A percentile compares a stretch with the other conserved stretches of the same genome.
Evolutionary conservation across 1,140 invertebrate species (phyloP).

Genomic region (Vollenhovia emeryi): DNA sequence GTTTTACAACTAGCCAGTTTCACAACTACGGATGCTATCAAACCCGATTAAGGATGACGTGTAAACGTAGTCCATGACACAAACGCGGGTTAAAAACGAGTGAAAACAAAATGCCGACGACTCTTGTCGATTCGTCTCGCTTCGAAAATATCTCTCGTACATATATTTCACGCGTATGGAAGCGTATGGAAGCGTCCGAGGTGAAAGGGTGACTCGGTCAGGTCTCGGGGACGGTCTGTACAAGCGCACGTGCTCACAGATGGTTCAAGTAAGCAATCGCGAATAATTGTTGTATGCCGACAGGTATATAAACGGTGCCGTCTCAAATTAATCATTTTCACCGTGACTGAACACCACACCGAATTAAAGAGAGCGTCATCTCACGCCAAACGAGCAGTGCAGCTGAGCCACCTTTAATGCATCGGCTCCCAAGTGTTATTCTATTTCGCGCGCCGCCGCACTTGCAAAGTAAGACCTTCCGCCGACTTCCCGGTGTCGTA

Average conservation of each 20-base stretch:
- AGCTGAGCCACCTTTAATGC: background rate
- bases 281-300: constrained; percentile 63
- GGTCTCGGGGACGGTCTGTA: background rate
- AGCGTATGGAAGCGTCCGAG: too few relatives aligned
- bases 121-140: too few relatives aligned
- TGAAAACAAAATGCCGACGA: too few relatives aligned
- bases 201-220: background rate
- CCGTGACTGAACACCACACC: constrained; percentile 82
- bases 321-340: constrained; percentile 73
- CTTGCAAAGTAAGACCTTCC: constrained; percentile 5
- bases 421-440: constrained; percentile 3
- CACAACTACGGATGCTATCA: too few relatives aligned
- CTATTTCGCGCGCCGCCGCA: constrained; percentile 14
- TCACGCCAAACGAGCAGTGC: constrained; percentile 33
- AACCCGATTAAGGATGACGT: too few relatives aligned
- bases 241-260: constrained; percentile 57
- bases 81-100: background rate
- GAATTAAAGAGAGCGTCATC: constrained; percentile 50
- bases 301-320: constrained; percentile 8
- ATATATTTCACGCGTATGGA: too few relatives aligned
- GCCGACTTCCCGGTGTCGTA: background rate
- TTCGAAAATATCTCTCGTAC: background rate
- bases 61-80: too few relatives aligned
- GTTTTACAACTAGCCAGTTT: too few relatives aligned
- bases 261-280: constrained; percentile 75